Conservation (phyloP, 2,113 vertebrate genomes). For the Oryctolagus cuniculus region DNA sequence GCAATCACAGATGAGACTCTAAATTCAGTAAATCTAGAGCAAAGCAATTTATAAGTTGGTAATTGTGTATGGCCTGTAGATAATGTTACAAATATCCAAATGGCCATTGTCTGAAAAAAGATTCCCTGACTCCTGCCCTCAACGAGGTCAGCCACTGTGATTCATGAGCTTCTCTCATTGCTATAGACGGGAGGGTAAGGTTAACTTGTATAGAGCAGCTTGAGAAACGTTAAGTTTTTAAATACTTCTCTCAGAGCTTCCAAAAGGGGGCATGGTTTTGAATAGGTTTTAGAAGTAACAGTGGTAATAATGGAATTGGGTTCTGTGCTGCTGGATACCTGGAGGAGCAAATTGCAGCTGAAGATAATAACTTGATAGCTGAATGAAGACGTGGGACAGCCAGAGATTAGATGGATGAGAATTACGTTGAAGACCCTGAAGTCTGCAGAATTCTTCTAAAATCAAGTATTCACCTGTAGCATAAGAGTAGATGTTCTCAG, state of each 20-base stretch:
- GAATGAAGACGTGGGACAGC: background rate
- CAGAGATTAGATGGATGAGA: background rate
- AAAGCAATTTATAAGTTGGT: no score
- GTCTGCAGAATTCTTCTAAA: slow-evolving; percentile 19
- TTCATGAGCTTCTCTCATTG: background rate
- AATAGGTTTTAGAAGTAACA: slow-evolving; percentile 27
- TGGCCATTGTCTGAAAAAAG: no score
- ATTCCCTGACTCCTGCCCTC: no score
- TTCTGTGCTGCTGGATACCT: background rate
- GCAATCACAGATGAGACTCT: no score
- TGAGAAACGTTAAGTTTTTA: background rate
- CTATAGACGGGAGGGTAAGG: background rate
- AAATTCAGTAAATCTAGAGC: no score
- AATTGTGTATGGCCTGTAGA: no score
- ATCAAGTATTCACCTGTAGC: background rate
- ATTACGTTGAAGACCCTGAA: background rate
- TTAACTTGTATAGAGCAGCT: background rate
- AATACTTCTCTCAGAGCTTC: background rate
- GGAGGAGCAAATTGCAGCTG: background rate
- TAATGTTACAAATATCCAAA: no score
- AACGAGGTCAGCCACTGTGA: background rate
- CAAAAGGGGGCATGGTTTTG: slow-evolving; percentile 30
- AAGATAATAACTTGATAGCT: background rate
- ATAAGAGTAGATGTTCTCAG: background rate
- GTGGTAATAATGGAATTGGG: background rate